These are phyloP conservation scores for Blennius ocellaris DNA, from an alignment of 2,113 vertebrate genomes.

Conservation along the genomic window DNA sequence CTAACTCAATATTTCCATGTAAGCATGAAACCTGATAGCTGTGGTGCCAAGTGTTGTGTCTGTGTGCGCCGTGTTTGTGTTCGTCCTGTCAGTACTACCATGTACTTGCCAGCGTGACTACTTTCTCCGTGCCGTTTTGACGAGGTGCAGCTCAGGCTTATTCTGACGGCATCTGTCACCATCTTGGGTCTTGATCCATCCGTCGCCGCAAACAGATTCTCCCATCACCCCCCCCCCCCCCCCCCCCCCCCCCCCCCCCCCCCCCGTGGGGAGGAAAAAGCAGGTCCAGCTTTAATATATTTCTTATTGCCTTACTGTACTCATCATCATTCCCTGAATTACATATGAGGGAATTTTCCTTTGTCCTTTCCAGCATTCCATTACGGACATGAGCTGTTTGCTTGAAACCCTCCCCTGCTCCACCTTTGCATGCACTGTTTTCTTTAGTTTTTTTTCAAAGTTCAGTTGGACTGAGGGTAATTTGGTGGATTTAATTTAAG, in stretches of 20 bases:
- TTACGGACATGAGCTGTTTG: neutral
- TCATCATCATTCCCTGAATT: neutral
- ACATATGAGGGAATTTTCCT: neutral
- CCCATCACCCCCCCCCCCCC: slow-evolving; percentile 22
- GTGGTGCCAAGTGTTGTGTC: neutral
- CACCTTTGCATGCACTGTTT: no score
- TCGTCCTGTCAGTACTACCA: neutral
- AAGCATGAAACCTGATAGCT: no score
- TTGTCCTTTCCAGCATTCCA: neutral
- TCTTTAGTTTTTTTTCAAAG: no score
- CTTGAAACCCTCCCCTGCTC: no score
- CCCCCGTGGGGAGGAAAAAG: neutral
- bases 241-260: slow-evolving; percentile 8
- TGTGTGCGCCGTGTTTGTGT: neutral
- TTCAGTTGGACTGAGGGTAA: no score
- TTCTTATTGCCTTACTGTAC: neutral
- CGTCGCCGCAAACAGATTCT: slow-evolving; percentile 31
- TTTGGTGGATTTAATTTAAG: no score
- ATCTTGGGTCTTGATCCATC: slow-evolving; percentile 13
- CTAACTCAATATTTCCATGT: no score
- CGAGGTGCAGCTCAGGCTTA: slow-evolving; percentile 19
- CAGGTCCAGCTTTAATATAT: neutral
- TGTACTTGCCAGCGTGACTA: neutral
- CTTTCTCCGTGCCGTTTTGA: slow-evolving; percentile 27
- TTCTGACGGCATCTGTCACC: slow-evolving; percentile 25